Evolutionary conservation across 2,113 vertebrate genomes (phyloP), one percentile per base, ranked within the genome.

Genomic region (Excalfactoria chinensis): DNA sequence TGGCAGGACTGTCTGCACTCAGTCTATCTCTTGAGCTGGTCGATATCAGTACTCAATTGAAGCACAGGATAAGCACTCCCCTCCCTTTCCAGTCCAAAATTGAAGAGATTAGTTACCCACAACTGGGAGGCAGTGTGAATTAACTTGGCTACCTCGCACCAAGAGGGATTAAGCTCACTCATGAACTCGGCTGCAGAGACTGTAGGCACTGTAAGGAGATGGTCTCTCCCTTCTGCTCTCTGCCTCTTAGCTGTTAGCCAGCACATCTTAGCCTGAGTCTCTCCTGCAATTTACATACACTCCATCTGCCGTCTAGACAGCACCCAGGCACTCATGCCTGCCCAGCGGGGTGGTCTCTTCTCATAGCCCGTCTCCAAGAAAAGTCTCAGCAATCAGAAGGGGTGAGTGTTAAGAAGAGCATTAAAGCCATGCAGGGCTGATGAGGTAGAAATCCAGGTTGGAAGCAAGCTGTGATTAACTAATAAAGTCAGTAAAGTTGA

Each of bases 221-320:
- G 2, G 66, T 69, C 53, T 86, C 58, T 17, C 26, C 35, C 62
- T 92, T 71, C 72, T 74, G 34, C 69, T 71, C 79, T 67, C 80
- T 86, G 62, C 28, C 46, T 90, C 74, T 62, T 63, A 90, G 56
- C 60, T 82, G 26, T 81, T 74, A 67, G 35, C 30, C 0, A 0
- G 58, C 1, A 3, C 12, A 28, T 88, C 25, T 68, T 49, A 75
- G 53, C n/a, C 64, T 19, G 43, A 78, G 48, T 58, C 58, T 84
- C 70, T 30, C 0, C 0, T 53, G 35, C 32, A 8, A 94, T 95
- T 94, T 94, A 70, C 84, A 92, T 71, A 89, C 70, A 68, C 22
- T 28, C 68, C 84, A 90, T 81, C 86, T 94, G 93, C 73, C 0
- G 40, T 91, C 89, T 93, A 95, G 91, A 96, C 59, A 0, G 84